Base-by-base conservation (phyloP, 1,140 invertebrate species). In the Neomicropteryx cornuta region DNA sequence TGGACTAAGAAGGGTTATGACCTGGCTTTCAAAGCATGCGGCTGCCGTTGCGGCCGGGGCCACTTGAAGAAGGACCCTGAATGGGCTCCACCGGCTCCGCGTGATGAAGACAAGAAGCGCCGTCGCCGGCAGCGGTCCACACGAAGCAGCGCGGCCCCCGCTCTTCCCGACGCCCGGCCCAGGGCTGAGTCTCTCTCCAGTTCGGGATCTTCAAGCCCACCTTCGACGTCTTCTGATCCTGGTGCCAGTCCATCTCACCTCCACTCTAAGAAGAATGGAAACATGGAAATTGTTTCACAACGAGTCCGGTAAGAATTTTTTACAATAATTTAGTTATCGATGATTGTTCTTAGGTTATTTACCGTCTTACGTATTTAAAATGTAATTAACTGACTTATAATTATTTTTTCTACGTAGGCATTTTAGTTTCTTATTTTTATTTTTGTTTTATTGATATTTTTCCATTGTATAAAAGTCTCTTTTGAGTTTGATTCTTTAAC, bases 1-100 rank as follows among this genome's bases (percentile, higher is more conserved):
- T 97, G 93, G 93, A 95, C 91, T 24, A 95, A 96, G 64, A 94
- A 94, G 62, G 92, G 91, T 10, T 96, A 95, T 67, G 92, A 97
- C 60, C 66, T 95, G 54, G 88, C 90, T 1, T 87, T 82, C 56
- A 89, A 88, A 56, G 83, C 90, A 29, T 87, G 91, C 73, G 78
- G 83, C 47, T 80, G 92, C 71, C 76, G 83, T 50, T 81, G 93
- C 64, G 86, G 85, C 0, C 72, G 88, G 4, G 93, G 93, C 1
- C 91, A 96, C 57, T 58, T 97, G 36, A 84, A 91, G 52, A 96
- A 96, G 63, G 92, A 96, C 65, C 68, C 93, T 10, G 89, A 96
- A 52, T 96, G 92, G 87, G 70, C 79, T 45, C 73, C 86, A 3
- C 71, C 79, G n/a, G 70, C 71, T 3, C 53, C 68, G 1, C 74